phyloP scores from a whole-genome alignment of 1,140 invertebrate species.

The Tetragnatha versicolor region DNA sequence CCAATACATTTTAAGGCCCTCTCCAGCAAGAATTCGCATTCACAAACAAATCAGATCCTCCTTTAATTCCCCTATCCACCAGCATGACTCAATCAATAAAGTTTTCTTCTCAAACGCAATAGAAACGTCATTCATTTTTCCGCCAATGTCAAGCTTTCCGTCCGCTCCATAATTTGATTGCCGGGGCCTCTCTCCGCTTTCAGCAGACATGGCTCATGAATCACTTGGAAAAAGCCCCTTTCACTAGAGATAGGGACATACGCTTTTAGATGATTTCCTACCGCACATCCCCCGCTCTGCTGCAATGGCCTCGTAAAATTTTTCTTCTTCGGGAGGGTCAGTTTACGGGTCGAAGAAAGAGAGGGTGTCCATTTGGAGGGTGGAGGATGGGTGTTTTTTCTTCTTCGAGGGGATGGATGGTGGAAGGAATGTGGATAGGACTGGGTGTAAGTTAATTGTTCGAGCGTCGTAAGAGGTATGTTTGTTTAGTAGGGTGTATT shows the following conservation, averaged over 20 bases:
- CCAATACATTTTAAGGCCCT: too few relatives aligned
- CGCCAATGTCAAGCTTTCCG: conserved; percentile 40
- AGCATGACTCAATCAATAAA: conserved; percentile 36
- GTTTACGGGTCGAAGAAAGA: not conserved
- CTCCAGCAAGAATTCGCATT: too few relatives aligned
- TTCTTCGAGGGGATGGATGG: too few relatives aligned
- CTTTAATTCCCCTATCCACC: not conserved
- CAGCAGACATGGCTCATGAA: conserved; percentile 30
- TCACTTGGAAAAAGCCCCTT: conserved; percentile 17
- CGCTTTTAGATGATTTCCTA: conserved; percentile 53
- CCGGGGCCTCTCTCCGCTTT: conserved; percentile 3
- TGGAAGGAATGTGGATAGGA: too few relatives aligned
- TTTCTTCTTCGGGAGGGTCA: not conserved
- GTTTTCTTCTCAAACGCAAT: conserved; percentile 44
- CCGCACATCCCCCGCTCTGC: too few relatives aligned
- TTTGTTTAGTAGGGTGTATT: too few relatives aligned
- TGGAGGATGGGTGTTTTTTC: too few relatives aligned
- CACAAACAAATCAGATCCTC: too few relatives aligned
- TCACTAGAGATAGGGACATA: conserved; percentile 16
- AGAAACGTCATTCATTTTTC: conserved; percentile 49
- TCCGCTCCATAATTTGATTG: conserved; percentile 42
- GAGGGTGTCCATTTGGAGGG: not conserved
- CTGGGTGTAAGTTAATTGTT: too few relatives aligned
- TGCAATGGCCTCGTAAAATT: conserved; percentile 5
- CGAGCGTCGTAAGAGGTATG: too few relatives aligned